Evolutionary conservation across 2,888 invertebrate genomes (phyloP).

Genomic region (Lycocerus yunnanus): DNA sequence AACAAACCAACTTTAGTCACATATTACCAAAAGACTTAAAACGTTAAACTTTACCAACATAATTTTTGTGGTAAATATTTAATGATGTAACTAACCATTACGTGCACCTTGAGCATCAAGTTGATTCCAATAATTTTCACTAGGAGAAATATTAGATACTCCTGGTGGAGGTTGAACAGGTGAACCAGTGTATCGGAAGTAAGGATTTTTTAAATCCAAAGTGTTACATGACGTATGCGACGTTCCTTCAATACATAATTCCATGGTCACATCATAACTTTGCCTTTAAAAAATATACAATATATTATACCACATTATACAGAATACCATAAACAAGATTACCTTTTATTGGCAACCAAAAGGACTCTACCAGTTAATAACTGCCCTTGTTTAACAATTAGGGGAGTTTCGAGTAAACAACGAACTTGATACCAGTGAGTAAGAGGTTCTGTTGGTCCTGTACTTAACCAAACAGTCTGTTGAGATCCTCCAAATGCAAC

Average conservation of each 20-base stretch:
- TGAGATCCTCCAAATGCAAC: conserved; percentile 92
- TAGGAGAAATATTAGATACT: conserved; percentile 87
- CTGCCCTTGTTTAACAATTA: conserved; percentile 94
- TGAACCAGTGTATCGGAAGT: conserved; percentile 94
- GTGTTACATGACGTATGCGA: conserved; percentile 86
- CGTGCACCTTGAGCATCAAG: conserved; percentile 75
- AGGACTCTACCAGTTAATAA: conserved; percentile 84
- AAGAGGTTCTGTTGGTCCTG: conserved; percentile 95
- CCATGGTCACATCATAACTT: conserved; percentile 98
- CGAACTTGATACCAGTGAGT: conserved; percentile 99
- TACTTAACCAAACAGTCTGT: conserved; percentile 95
- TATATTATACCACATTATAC: neutral
- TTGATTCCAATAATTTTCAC: conserved; percentile 90
- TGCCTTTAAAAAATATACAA: conserved; percentile 64
- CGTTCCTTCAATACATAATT: conserved; percentile 88
- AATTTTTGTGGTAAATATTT: neutral
- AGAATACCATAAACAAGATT: conserved; percentile 24
- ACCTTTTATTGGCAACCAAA: conserved; percentile 90
- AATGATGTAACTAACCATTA: conserved; percentile 46
- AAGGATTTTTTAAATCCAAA: conserved; percentile 96
- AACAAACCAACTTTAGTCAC: neutral
- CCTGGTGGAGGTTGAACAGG: conserved; percentile 93
- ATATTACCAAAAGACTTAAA: neutral
- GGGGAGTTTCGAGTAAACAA: conserved; percentile 90
- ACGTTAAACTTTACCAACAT: neutral